Evolutionary conservation across 2,888 invertebrate species (phyloP), one percentile per base, ranked within the genome.

Genomic region (Margaritifera margaritifera): DNA sequence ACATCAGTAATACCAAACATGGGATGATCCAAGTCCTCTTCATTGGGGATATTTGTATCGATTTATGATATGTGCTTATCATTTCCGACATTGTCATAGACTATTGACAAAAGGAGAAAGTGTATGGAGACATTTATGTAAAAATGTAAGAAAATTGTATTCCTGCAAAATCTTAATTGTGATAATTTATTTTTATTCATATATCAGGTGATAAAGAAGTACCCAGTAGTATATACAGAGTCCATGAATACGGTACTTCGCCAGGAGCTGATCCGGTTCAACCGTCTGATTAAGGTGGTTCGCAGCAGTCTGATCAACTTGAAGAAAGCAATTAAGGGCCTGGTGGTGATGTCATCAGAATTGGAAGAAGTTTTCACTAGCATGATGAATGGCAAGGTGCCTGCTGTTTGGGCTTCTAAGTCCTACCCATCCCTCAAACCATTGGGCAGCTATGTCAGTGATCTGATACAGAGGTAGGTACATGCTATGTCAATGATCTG

Each of bases 391-490:
- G 90, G 90, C 63, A 89, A 88, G 71, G 88, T 89, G 42, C 90
- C 90, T 0, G 80, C 84, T 11, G 81, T 84, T 54, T 90, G 90
- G 90, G 89, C 89, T 0, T 79, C 88, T 20, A 90, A 90, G 77
- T 90, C 89, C 19, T 90, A 90, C 75, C 90, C 90, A 3, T 89
- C 89, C 11, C 83, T 90, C 51, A 90, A 90, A 81, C 90, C 90
- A 24, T 82, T 90, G 18, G 90, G 90, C 18, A 86, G 88, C 69
- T 90, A 90, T 74, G 83, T 90, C 50, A 82, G 85, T 25, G 90
- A 90, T 76, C 80, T 97, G 77, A 89, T 94, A 62, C 93, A 93
- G 66, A 92, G 96, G 88, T 89, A 71, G 61, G 68, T 62, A 59
- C 8, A 59, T 24, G 27, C 69, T 90, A 90, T 74, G 83, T 90